A percentile compares a stretch with the other conserved stretches of the same genome.
phyloP scores from a whole-genome alignment of 53 echinoderm and acorn worm species.

The Astropecten irregularis region DNA sequence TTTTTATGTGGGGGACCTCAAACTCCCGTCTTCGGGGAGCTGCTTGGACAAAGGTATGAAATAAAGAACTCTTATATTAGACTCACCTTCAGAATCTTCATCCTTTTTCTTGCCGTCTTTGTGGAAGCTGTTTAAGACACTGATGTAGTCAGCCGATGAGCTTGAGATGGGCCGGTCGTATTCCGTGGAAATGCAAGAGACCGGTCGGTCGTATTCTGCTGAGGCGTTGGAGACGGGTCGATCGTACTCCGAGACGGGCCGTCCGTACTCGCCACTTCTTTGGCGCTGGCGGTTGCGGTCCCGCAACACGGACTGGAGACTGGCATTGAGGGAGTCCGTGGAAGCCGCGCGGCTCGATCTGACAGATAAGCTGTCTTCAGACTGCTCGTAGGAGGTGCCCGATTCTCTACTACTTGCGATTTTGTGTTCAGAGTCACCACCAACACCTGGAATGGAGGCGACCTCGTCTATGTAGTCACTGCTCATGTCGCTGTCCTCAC shows the following conservation, averaged over 20 bases:
- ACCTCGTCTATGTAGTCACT: neutral
- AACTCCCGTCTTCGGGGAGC: too few relatives aligned
- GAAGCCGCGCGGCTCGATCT: neutral
- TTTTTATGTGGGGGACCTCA: too few relatives aligned
- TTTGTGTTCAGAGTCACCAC: neutral
- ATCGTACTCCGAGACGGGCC: neutral
- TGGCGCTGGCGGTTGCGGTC: neutral
- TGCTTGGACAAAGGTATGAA: too few relatives aligned
- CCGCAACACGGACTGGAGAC: constrained; percentile 9
- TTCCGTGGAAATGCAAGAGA: neutral
- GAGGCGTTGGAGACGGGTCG: neutral
- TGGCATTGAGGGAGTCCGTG: constrained; percentile 3
- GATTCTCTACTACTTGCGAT: neutral
- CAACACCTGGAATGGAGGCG: neutral
- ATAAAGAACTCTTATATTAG: neutral
- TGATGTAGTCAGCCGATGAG: constrained; percentile 29
- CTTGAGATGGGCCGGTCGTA: constrained; percentile 34
- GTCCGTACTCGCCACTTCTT: neutral
- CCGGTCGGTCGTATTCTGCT: constrained; percentile 10
- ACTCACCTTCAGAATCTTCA: constrained; percentile 16
- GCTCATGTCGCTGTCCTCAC: constrained; percentile 33
- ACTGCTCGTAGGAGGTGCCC: neutral
- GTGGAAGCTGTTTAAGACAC: constrained; percentile 35
- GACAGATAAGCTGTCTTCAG: constrained; percentile 1
- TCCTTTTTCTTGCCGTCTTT: constrained; percentile 5